Evolutionary conservation across 2,888 invertebrate genomes (phyloP).

Genomic region (Nowickia ferox): DNA sequence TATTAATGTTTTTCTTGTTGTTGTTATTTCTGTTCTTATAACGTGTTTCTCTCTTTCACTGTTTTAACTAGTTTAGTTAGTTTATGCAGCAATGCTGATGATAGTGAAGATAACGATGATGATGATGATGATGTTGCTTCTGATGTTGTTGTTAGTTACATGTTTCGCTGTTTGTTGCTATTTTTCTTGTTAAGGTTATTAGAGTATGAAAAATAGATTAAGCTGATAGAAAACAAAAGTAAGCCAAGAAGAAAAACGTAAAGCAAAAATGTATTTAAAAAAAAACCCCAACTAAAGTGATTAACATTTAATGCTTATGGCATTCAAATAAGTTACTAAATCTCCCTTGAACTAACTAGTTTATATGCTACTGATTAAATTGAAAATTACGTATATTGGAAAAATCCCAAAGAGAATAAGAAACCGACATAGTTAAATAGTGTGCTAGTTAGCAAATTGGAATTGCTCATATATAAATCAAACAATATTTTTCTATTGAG

Average conservation of each 20-base stretch:
- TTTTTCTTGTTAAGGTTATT: constrained; percentile 61
- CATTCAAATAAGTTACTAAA: not conserved
- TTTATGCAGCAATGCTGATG: constrained; percentile 24
- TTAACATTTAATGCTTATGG: constrained; percentile 60
- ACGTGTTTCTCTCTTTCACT: not conserved
- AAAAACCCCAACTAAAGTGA: constrained; percentile 54
- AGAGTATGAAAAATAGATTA: constrained; percentile 71
- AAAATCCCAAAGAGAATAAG: not conserved
- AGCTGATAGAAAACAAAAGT: constrained; percentile 60
- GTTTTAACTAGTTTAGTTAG: constrained; percentile 59
- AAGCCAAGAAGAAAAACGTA: constrained; percentile 6
- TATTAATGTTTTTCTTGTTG: constrained; percentile 34
- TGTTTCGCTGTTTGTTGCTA: constrained; percentile 5
- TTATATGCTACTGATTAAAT: constrained; percentile 18
- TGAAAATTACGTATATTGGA: constrained; percentile 1
- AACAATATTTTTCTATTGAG: too few species aligned
- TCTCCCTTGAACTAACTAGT: constrained; percentile 4
- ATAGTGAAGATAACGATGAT: constrained; percentile 13
- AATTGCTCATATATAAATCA: too few species aligned
- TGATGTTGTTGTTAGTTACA: constrained; percentile 1
- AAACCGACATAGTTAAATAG: too few species aligned
- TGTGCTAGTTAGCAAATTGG: too few species aligned
- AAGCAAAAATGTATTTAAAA: constrained; percentile 46
- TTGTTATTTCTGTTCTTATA: not conserved
- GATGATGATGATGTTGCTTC: constrained; percentile 1